These are phyloP conservation scores for Oceanodroma leucorhoa DNA, from an alignment of 2,797 vertebrate genomes.

Conservation along the genomic window DNA sequence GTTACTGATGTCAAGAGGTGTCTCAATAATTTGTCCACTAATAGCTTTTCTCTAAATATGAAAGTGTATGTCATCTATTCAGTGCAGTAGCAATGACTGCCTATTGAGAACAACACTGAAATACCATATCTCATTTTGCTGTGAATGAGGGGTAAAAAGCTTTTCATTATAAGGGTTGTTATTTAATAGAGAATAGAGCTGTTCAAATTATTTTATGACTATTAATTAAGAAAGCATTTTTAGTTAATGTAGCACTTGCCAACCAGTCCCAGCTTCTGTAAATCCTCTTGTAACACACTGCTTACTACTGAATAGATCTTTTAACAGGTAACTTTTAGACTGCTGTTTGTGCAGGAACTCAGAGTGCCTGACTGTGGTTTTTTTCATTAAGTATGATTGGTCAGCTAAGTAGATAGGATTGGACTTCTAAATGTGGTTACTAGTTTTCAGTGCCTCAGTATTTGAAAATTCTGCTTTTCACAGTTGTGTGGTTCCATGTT, in stretches of 20 bases:
- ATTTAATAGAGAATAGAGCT: not conserved
- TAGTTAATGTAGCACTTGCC: not conserved
- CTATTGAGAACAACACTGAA: not conserved
- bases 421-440: not conserved
- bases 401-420: not conserved
- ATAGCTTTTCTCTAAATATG: not conserved
- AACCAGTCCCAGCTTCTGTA: not conserved
- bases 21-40: not conserved
- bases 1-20: not conserved
- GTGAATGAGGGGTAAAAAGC: not conserved
- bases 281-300: not conserved
- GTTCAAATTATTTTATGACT: not conserved
- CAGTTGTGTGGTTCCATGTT: not conserved
- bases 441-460: not conserved
- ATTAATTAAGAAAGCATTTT: not conserved
- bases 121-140: not conserved
- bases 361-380: not conserved
- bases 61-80: not conserved
- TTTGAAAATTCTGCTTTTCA: not conserved
- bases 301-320: not conserved
- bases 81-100: not conserved
- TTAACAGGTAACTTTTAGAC: not conserved
- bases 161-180: not conserved
- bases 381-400: not conserved
- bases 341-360: not conserved